Evolutionary conservation across 2,888 invertebrate species (phyloP).

Genomic region (Alcis repandata): DNA sequence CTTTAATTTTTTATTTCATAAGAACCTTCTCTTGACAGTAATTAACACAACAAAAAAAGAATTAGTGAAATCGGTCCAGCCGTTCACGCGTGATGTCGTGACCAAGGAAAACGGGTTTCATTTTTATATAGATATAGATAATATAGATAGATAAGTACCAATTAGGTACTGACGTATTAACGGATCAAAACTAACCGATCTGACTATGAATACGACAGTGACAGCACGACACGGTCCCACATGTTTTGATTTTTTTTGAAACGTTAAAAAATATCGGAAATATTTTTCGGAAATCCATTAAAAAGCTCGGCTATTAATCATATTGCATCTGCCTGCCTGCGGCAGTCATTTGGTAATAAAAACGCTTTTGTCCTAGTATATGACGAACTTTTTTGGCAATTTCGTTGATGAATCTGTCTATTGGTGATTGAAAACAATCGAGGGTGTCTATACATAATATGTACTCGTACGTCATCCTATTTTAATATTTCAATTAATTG

Average conservation of each 20-base stretch:
- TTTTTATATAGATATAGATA: no score
- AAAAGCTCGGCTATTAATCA: constrained; percentile 79
- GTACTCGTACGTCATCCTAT: no score
- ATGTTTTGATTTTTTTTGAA: constrained; percentile 76
- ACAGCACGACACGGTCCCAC: constrained; percentile 73
- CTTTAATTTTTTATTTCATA: no score
- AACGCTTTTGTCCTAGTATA: constrained; percentile 54
- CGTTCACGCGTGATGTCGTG: no score
- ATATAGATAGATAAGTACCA: no score
- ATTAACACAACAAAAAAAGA: no score
- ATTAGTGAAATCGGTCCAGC: no score
- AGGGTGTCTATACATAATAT: constrained; percentile 11
- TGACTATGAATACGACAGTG: constrained; percentile 48
- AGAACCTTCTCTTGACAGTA: no score
- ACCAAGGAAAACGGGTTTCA: no score
- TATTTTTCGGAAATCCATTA: constrained; percentile 83
- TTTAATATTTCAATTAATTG: no score
- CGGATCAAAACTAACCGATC: constrained; percentile 55
- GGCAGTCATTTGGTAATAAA: constrained; percentile 61
- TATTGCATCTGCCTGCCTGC: constrained; percentile 74
- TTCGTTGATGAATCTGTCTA: constrained; percentile 36
- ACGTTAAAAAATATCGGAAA: constrained; percentile 62
- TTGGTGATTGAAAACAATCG: neutral
- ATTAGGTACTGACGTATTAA: no score
- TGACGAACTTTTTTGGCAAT: constrained; percentile 54